These are phyloP conservation scores for Scolanthus callimorphus DNA, from an alignment of 92 coral and sea anemone species.

Conservation along the genomic window DNA sequence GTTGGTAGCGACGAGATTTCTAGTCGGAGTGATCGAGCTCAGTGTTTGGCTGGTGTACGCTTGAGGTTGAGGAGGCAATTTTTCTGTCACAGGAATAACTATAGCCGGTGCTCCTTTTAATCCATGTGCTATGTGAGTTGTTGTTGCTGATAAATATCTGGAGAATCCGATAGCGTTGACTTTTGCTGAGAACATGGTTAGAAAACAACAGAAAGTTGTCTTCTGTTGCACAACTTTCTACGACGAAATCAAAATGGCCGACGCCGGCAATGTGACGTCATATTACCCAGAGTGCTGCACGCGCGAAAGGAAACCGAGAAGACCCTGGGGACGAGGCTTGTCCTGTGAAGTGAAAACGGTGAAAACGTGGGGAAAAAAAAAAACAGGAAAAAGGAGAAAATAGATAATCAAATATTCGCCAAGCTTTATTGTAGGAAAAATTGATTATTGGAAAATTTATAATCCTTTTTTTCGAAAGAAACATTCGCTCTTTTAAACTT, in stretches of 20 bases:
- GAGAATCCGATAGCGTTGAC: constrained; percentile 85
- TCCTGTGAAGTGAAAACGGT: no score
- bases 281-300: constrained; percentile 53
- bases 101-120: constrained; percentile 82
- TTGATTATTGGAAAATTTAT: no score
- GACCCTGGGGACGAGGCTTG: no score
- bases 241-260: constrained; percentile 76
- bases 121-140: constrained; percentile 77
- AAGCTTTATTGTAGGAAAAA: no score
- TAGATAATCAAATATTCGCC: no score
- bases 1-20: constrained; percentile 67
- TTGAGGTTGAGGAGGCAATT: constrained; percentile 55
- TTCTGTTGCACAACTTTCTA: constrained; percentile 36
- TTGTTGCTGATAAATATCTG: constrained; percentile 83
- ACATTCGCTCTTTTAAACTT: no score
- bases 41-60: constrained; percentile 48
- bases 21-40: constrained; percentile 52
- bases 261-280: constrained; percentile 53
- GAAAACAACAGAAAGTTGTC: constrained; percentile 2
- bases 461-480: no score
- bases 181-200: constrained; percentile 84
- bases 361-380: no score
- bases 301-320: neutral
- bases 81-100: constrained; percentile 63
- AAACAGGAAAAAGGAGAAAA: no score